Conservation (phyloP, 1,140 invertebrate species). For the Colletes latitarsis region DNA sequence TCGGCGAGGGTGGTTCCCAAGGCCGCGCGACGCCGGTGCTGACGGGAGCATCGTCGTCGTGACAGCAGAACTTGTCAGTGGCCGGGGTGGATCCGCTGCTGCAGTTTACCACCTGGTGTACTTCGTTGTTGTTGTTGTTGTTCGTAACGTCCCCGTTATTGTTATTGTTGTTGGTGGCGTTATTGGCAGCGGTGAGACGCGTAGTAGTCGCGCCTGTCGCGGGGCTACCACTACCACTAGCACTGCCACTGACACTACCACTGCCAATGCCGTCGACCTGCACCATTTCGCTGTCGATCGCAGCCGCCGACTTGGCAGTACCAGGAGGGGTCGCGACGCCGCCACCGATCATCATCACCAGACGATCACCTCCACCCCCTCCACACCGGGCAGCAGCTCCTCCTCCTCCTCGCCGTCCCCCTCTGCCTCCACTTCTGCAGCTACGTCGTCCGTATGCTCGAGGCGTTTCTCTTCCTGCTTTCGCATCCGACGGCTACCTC, state of each 20-base stretch:
- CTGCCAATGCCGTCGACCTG: constrained; percentile 77
- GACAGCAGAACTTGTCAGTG: constrained; percentile 70
- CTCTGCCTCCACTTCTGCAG: constrained; percentile 41
- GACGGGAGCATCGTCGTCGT: constrained; percentile 69
- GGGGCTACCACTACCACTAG: constrained; percentile 75
- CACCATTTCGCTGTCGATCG: constrained; percentile 76
- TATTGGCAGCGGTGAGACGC: constrained; percentile 52
- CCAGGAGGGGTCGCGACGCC: constrained; percentile 78
- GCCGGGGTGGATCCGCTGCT: constrained; percentile 42
- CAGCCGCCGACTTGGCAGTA: constrained; percentile 76
- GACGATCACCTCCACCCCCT: constrained; percentile 59
- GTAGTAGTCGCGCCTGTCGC: constrained; percentile 72
- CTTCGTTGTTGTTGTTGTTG: constrained; percentile 50
- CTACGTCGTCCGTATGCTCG: constrained; percentile 13
- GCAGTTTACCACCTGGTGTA: constrained; percentile 60
- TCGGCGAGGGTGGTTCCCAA: constrained; percentile 78
- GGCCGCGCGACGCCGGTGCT: constrained; percentile 68
- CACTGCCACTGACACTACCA: constrained; percentile 78
- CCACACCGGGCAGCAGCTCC: constrained; percentile 52
- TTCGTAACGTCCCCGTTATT: constrained; percentile 41
- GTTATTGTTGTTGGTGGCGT: constrained; percentile 40
- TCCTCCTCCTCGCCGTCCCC: constrained; percentile 50
- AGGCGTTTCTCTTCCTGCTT: constrained; percentile 34
- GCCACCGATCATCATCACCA: constrained; percentile 80
- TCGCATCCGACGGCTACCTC: constrained; percentile 28